A percentile compares a stretch with the other conserved stretches of the same genome.
These are phyloP conservation scores for Cerceris rybyensis DNA, from an alignment of 2,888 invertebrate species.

Conservation along the genomic window DNA sequence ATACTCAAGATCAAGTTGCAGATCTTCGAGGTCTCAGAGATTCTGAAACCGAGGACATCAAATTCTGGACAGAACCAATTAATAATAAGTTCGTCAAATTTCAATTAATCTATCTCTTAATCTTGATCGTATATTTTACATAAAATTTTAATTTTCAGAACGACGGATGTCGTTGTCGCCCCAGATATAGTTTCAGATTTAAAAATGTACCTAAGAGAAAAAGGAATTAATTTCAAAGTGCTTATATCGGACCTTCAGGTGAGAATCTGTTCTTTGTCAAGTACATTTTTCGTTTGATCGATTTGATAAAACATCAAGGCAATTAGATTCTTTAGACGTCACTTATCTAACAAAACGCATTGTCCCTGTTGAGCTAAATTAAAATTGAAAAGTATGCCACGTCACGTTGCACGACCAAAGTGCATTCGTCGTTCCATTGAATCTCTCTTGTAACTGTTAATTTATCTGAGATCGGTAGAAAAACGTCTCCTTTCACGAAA, in stretches of 20 bases:
- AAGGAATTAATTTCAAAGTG: slow-evolving; percentile 86
- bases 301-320: not conserved
- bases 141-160: slow-evolving; percentile 53
- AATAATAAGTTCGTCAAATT: slow-evolving; percentile 76
- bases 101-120: not conserved
- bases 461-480: no score
- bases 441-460: no score
- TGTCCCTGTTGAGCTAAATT: no score
- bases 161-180: slow-evolving; percentile 89
- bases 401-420: no score
- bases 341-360: no score
- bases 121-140: not conserved
- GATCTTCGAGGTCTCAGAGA: slow-evolving; percentile 81
- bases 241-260: slow-evolving; percentile 89
- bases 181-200: slow-evolving; percentile 86
- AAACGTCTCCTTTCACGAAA: no score
- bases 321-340: not conserved
- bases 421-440: no score
- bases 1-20: slow-evolving; percentile 80
- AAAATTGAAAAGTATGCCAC: no score
- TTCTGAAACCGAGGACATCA: slow-evolving; percentile 83
- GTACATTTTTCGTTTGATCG: not conserved
- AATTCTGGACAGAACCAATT: slow-evolving; percentile 85
- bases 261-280: slow-evolving; percentile 3
- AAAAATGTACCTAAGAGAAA: slow-evolving; percentile 85